Evolutionary conservation across 2,888 invertebrate genomes (phyloP).

Genomic region (Protodeltote pygarga): DNA sequence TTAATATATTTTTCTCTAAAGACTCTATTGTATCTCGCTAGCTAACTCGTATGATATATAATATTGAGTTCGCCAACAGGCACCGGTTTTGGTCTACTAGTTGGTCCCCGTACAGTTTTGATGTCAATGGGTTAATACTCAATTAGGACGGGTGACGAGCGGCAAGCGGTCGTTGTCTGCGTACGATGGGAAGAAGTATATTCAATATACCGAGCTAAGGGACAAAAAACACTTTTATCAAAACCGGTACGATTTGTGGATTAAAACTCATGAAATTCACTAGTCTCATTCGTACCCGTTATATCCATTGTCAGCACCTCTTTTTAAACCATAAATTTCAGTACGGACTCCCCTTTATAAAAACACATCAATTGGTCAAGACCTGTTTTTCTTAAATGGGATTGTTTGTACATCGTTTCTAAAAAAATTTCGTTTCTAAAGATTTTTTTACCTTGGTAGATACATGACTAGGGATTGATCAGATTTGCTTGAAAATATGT

Average conservation of each 20-base stretch:
- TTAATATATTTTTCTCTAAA: too few species aligned
- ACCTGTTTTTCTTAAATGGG: too few species aligned
- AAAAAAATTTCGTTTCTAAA: too few species aligned
- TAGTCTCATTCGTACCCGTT: constrained; percentile 8
- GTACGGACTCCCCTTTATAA: not conserved
- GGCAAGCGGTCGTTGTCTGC: constrained; percentile 20
- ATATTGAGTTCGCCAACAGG: constrained; percentile 7
- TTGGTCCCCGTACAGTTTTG: constrained; percentile 54
- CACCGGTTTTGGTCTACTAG: constrained; percentile 27
- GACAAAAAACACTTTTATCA: constrained; percentile 5
- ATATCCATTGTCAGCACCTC: constrained; percentile 1
- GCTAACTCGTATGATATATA: constrained; percentile 13
- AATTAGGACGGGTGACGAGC: constrained; percentile 57
- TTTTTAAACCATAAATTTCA: constrained; percentile 9
- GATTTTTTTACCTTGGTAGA: too few species aligned
- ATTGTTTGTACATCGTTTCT: not conserved
- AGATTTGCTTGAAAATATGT: too few species aligned
- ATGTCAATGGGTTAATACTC: constrained; percentile 69
- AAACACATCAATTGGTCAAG: constrained; percentile 6
- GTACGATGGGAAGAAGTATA: constrained; percentile 9
- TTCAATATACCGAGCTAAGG: not conserved
- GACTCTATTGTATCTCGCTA: not conserved
- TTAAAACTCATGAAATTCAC: constrained; percentile 5
- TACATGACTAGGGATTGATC: too few species aligned
- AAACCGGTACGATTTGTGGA: constrained; percentile 12